Evolutionary conservation across 2,888 invertebrate species (phyloP).

Genomic region (Lepidonotus clava): DNA sequence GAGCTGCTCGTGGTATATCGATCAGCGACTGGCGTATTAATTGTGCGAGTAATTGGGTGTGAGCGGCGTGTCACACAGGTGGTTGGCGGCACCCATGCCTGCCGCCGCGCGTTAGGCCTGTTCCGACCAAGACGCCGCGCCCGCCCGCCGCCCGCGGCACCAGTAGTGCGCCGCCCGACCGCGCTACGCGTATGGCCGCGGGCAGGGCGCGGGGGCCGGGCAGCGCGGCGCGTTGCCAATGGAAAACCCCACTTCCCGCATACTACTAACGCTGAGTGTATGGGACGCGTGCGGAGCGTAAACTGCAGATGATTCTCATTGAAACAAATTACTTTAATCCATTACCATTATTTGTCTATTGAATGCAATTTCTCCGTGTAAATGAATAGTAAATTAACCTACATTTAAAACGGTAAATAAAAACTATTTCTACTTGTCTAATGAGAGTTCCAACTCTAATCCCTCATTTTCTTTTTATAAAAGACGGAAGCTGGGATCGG

Average conservation of each 20-base stretch:
- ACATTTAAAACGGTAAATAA: too few species aligned
- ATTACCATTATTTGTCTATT: neutral
- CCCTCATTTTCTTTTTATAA: neutral
- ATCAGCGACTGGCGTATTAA: neutral
- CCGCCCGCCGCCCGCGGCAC: neutral
- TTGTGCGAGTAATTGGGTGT: neutral
- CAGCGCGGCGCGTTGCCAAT: neutral
- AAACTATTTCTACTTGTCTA: neutral
- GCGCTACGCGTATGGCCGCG: neutral
- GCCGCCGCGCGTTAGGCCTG: neutral
- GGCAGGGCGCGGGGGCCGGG: conserved; percentile 5
- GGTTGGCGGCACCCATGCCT: neutral
- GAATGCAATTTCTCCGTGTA: neutral
- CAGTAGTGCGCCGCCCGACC: neutral
- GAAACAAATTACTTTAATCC: too few species aligned
- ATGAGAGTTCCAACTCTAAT: neutral
- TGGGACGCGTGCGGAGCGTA: too few species aligned
- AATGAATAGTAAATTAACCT: too few species aligned
- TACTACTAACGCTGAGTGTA: conserved; percentile 28
- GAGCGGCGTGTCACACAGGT: conserved; percentile 21
- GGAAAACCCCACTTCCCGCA: neutral
- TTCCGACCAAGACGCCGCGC: too few species aligned
- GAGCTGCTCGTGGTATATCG: neutral
- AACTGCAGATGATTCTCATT: too few species aligned
- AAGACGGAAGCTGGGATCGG: neutral